A percentile compares a stretch with the other conserved stretches of the same genome.
Conservation (phyloP, 2,797 vertebrate genomes). For the Gephyroberyx darwinii region DNA sequence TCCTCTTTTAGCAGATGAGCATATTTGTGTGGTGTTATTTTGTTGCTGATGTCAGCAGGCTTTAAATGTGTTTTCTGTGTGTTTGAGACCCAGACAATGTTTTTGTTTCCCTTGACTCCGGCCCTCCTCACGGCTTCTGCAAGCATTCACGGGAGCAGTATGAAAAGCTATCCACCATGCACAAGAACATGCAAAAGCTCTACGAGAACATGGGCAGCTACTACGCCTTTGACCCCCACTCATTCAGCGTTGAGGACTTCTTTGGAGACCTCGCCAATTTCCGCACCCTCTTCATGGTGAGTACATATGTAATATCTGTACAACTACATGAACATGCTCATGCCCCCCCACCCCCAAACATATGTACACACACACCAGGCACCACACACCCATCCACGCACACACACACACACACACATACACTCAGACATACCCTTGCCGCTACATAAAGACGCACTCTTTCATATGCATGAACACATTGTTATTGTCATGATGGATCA, state of each 20-base stretch:
- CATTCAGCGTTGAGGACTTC: slow-evolving; percentile 91
- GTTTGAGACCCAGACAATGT: neutral
- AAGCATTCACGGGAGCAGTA: slow-evolving; percentile 92
- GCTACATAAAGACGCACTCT: neutral
- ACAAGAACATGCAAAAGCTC: slow-evolving; percentile 96
- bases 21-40: slow-evolving; percentile 9
- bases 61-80: slow-evolving; percentile 28
- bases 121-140: slow-evolving; percentile 86
- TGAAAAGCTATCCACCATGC: slow-evolving; percentile 94
- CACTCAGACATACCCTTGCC: slow-evolving; percentile 1
- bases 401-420: slow-evolving; percentile 21
- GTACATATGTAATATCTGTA: slow-evolving; percentile 65
- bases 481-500: too few relatives aligned
- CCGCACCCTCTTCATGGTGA: slow-evolving; percentile 92
- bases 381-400: slow-evolving; percentile 36
- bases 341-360: slow-evolving; percentile 3
- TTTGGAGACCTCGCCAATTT: slow-evolving; percentile 93
- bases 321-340: slow-evolving; percentile 41
- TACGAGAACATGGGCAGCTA: slow-evolving; percentile 93
- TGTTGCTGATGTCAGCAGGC: slow-evolving; percentile 7
- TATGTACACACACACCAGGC: neutral
- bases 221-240: slow-evolving; percentile 92
- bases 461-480: slow-evolving; percentile 16
- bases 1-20: slow-evolving; percentile 4
- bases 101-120: slow-evolving; percentile 84